Evolutionary conservation across 1,140 invertebrate species (phyloP), one percentile per base, ranked within the genome.

Genomic region (Drosophila varians): DNA sequence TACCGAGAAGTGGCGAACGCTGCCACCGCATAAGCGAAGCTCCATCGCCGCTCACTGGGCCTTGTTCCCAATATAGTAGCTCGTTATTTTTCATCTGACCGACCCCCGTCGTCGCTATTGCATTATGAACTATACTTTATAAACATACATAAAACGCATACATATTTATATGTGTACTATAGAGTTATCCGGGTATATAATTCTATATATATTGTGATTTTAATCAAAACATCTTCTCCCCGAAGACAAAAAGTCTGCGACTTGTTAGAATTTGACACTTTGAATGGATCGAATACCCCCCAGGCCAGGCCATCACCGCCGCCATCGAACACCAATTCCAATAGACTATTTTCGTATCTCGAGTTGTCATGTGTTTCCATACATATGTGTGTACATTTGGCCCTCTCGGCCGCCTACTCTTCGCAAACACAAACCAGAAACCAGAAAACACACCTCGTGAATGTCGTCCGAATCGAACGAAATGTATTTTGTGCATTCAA

Each of bases 161-260:
- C 56, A 56, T 23, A 53, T 36, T 19, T 45, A 68, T 62, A 51
- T 53, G 21, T 55, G 45, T 42, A 74, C 58, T 38, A 48, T 77
- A 71, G 74, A 72, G 58, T 66, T 77, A 64, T 62, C 66, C 56
- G 65, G 36, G 48, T 72, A 77, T 47, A 70, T 70, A 56, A 77
- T 54, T 75, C 64, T 71, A 74, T 74, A 74, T 74, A 78, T 72
- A 70, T 72, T 83, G 79, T 83, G 80, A 83, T 83, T 84, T 84
- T 66, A 86, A 79, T 86, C 76, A 74, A 84, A 83, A 75, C 43
- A 61, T 79, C 79, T 77, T 84, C 79, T 80, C 76, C 61, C 65
- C 79, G 77, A 83, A 58, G 51, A 76, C 74, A 56, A 66, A 75
- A 78, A 84, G 79, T 84, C 80, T 84, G 71, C 74, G 56, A 61